A percentile compares a stretch with the other conserved stretches of the same genome.
Conservation (phyloP, 2,113 vertebrate species). For the Peromyscus maniculatus region DNA sequence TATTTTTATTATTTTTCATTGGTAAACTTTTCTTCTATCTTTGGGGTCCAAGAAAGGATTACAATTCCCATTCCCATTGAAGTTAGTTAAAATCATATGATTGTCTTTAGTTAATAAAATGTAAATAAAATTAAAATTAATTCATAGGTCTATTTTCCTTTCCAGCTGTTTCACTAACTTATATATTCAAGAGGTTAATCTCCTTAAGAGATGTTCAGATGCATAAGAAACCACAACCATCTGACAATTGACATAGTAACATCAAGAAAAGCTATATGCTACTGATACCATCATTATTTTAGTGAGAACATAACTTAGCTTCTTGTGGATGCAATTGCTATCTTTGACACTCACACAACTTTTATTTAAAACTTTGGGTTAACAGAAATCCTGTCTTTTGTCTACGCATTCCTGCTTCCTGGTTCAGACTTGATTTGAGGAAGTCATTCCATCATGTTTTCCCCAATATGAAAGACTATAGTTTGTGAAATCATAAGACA, state of each 20-base stretch:
- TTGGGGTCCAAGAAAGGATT: background rate
- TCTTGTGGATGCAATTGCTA: background rate
- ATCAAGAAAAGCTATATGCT: background rate
- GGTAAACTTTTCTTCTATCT: background rate
- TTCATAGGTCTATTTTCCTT: background rate
- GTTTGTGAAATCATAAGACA: background rate
- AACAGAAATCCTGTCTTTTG: background rate
- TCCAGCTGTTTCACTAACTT: background rate
- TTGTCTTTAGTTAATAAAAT: conserved; percentile 46
- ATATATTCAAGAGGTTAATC: background rate
- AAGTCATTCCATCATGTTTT: background rate
- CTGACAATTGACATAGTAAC: background rate
- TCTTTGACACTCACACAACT: background rate
- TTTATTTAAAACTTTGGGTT: background rate
- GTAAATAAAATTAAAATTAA: conserved; percentile 8
- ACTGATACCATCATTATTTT: background rate
- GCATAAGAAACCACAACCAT: background rate
- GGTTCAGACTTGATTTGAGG: background rate
- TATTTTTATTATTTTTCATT: conserved; percentile 52
- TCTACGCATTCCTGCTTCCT: background rate
- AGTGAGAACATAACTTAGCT: background rate
- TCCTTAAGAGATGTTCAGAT: background rate
- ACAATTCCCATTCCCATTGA: background rate
- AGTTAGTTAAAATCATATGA: background rate
- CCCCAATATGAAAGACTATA: background rate